A percentile compares a stretch with the other conserved stretches of the same genome.
phyloP scores from a whole-genome alignment of 2,888 invertebrate species.

The Drosophila austrosaltans region DNA sequence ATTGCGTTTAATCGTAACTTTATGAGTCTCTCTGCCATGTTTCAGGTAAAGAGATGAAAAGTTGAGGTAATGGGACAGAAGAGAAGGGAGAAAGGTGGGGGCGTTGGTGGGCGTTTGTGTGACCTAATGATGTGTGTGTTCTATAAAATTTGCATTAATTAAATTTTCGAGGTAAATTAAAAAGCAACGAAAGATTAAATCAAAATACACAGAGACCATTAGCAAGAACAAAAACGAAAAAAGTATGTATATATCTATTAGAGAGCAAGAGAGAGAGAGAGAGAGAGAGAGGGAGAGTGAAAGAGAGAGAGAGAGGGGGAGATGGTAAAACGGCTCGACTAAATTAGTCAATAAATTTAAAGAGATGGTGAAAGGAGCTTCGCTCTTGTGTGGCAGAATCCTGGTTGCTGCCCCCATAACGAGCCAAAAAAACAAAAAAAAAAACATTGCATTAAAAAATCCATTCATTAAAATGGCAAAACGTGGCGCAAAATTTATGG shows the following conservation, averaged over 20 bases:
- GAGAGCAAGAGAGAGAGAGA: not conserved
- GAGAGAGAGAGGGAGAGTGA: not conserved
- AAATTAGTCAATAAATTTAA: constrained; percentile 76
- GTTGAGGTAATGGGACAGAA: not conserved
- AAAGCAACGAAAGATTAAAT: constrained; percentile 17
- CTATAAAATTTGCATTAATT: constrained; percentile 68
- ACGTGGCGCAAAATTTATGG: constrained; percentile 77
- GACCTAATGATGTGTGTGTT: constrained; percentile 41
- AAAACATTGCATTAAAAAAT: constrained; percentile 79
- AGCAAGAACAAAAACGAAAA: constrained; percentile 16
- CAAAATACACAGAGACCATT: not conserved
- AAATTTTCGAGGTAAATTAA: constrained; percentile 54
- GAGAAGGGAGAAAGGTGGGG: too few relatives aligned
- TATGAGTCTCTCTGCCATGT: constrained; percentile 26
- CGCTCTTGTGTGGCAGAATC: not conserved
- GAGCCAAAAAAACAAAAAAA: constrained; percentile 56
- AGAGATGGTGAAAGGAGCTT: constrained; percentile 32
- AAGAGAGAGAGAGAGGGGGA: not conserved
- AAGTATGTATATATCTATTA: not conserved
- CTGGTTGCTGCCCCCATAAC: constrained; percentile 46
- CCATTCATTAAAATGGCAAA: constrained; percentile 80
- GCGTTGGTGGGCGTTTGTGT: too few relatives aligned
- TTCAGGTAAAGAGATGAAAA: too few relatives aligned
- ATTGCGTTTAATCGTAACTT: constrained; percentile 55
- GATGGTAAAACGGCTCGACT: not conserved